Evolutionary conservation across 2,888 invertebrate genomes (phyloP).

Genomic region (Aspidiotus destructor): DNA sequence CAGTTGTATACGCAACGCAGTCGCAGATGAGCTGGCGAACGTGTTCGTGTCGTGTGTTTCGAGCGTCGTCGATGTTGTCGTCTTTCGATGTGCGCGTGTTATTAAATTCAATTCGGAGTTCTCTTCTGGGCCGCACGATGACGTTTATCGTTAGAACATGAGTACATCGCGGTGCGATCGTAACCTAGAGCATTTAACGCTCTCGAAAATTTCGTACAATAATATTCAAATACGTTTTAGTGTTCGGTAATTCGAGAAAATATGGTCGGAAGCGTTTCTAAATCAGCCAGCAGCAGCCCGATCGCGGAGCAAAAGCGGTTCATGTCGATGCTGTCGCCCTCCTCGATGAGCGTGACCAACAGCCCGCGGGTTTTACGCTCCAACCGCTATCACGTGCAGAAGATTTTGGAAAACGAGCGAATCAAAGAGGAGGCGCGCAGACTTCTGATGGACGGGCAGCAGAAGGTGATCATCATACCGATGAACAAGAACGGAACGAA

Average conservation of each 20-base stretch:
- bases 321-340: constrained; percentile 11
- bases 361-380: constrained; percentile 14
- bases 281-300: constrained; percentile 30
- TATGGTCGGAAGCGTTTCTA: constrained; percentile 8
- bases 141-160: no score
- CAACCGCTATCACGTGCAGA: constrained; percentile 5
- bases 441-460: constrained; percentile 29
- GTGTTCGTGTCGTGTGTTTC: constrained; percentile 15
- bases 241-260: not conserved
- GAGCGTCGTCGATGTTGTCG: not conserved
- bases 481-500: constrained; percentile 29
- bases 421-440: constrained; percentile 25
- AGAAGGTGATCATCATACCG: constrained; percentile 35
- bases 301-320: constrained; percentile 14
- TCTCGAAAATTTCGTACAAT: no score
- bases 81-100: not conserved
- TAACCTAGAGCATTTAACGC: not conserved
- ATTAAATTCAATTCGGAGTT: not conserved
- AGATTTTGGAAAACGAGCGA: constrained; percentile 26
- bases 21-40: constrained; percentile 23
- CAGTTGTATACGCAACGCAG: not conserved
- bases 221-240: not conserved
- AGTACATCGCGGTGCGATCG: not conserved
- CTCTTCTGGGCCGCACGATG: not conserved
- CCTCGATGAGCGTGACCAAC: constrained; percentile 22